Percentiles rank a stretch among this genome's conserved stretches.
Evolutionary conservation across 1,140 invertebrate genomes (phyloP).

Genomic region (Drosophila kepulauana): DNA sequence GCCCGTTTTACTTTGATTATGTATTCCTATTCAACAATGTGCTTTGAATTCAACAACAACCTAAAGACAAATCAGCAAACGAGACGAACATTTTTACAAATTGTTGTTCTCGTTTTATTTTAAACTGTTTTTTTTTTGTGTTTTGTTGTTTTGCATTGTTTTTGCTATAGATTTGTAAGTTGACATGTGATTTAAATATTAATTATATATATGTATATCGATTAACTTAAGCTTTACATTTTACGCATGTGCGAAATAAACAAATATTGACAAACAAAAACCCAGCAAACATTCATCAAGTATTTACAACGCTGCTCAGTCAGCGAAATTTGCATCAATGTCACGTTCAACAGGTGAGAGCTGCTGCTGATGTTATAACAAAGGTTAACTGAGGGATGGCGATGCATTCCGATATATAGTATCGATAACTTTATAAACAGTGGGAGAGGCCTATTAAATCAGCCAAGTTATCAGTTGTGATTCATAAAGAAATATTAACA

Average conservation of each 20-base stretch:
- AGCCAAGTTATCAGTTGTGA: background rate
- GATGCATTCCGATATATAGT: background rate
- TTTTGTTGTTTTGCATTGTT: slow-evolving; percentile 8
- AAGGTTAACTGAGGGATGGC: background rate
- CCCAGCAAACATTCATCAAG: background rate
- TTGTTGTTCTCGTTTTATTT: slow-evolving; percentile 25
- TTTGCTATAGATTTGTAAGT: slow-evolving; percentile 17
- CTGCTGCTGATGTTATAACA: background rate
- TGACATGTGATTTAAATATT: slow-evolving; percentile 72
- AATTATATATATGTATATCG: slow-evolving; percentile 38
- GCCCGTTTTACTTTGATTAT: slow-evolving; percentile 33
- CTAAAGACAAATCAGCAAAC: slow-evolving; percentile 20
- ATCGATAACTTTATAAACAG: background rate
- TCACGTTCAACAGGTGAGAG: slow-evolving; percentile 30
- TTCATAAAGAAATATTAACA: background rate
- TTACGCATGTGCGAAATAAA: slow-evolving; percentile 29
- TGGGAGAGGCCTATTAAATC: background rate
- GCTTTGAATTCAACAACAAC: slow-evolving; percentile 32
- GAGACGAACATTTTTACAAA: slow-evolving; percentile 5
- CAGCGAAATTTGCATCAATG: slow-evolving; percentile 18
- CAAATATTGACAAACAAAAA: slow-evolving; percentile 11
- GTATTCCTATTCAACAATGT: slow-evolving; percentile 62
- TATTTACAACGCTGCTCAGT: background rate
- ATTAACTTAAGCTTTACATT: slow-evolving; percentile 39
- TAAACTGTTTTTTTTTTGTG: slow-evolving; percentile 10